Evolutionary conservation across 64 coral and sea anemone genomes (phyloP).

Genomic region (Montipora sp.): DNA sequence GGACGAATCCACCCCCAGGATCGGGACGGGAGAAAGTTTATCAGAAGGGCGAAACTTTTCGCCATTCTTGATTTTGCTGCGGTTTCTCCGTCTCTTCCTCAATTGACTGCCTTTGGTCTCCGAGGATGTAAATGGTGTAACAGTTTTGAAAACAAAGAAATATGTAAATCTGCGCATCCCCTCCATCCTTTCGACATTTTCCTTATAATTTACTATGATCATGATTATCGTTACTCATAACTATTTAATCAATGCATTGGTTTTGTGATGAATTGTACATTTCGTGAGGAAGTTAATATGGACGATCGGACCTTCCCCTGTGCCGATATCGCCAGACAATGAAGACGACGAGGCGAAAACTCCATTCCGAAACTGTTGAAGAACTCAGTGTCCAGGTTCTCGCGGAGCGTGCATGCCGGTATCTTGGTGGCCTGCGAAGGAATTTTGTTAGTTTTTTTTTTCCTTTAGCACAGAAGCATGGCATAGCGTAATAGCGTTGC

Average conservation of each 20-base stretch:
- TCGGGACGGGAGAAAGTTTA: no score
- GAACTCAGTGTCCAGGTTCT: slow-evolving; percentile 41
- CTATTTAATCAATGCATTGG: background rate
- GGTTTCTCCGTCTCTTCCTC: no score
- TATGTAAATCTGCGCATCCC: background rate
- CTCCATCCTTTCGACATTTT: background rate
- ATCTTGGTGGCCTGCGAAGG: slow-evolving; percentile 19
- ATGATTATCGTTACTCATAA: background rate
- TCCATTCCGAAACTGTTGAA: slow-evolving; percentile 34
- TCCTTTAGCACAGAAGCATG: background rate
- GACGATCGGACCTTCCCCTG: slow-evolving; percentile 51
- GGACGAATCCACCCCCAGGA: no score
- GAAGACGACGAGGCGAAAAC: slow-evolving; percentile 36
- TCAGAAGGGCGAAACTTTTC: no score
- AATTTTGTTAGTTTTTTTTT: background rate
- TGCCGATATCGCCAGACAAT: slow-evolving; percentile 24
- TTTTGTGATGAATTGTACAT: slow-evolving; percentile 52
- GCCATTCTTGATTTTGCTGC: no score
- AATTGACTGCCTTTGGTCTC: no score
- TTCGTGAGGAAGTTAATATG: slow-evolving; percentile 23
- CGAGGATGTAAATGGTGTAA: no score
- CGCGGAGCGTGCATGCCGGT: slow-evolving; percentile 1
- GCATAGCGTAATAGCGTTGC: no score
- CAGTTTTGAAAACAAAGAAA: no score
- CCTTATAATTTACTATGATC: no score